Evolutionary conservation across 2,888 invertebrate genomes (phyloP).

Genomic region (Gonocerus acuteangulatus): DNA sequence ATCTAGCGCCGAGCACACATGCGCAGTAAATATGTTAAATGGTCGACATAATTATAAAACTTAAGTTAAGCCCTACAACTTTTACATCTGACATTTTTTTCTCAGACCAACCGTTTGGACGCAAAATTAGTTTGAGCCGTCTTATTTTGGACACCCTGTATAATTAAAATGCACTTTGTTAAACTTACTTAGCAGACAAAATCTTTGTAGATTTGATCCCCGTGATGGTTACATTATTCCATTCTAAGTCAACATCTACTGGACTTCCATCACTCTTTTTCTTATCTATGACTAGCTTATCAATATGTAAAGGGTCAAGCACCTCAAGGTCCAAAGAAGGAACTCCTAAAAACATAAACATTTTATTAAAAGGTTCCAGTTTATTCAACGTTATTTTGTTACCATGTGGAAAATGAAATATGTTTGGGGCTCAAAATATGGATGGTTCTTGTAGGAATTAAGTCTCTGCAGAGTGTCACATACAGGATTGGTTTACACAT

Average conservation of each 20-base stretch:
- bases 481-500: no score
- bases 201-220: conserved; percentile 31
- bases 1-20: no score
- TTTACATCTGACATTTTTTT: no score
- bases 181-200: conserved; percentile 32
- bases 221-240: conserved; percentile 27
- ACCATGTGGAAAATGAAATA: no score
- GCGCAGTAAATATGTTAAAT: no score
- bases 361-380: conserved; percentile 1
- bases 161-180: no score
- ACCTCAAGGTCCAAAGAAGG: conserved; percentile 18
- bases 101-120: no score
- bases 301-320: conserved; percentile 34
- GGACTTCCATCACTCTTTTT: conserved; percentile 30
- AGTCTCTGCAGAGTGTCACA: no score
- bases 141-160: no score
- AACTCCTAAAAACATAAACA: not conserved
- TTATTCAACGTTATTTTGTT: not conserved
- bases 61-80: no score
- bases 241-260: conserved; percentile 33
- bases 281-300: conserved; percentile 30
- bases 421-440: not conserved
- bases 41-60: no score
- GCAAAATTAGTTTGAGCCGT: no score
- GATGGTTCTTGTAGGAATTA: not conserved